Percentiles rank a stretch among this genome's conserved stretches.
Conservation (phyloP, 2,113 vertebrate genomes). For the Todiramphus saurophagus region DNA sequence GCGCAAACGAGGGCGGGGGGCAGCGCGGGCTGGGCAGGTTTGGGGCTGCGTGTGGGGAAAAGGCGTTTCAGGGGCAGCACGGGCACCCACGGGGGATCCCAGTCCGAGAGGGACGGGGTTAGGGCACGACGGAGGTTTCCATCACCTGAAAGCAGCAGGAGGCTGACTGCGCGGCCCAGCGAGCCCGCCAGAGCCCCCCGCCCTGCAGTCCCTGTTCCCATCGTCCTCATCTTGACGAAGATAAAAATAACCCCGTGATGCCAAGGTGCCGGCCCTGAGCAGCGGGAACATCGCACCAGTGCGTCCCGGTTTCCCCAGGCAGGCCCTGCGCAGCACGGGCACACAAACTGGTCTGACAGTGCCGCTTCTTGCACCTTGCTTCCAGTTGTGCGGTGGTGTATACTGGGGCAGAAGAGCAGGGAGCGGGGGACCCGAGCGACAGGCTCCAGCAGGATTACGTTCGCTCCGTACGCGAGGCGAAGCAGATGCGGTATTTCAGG, state of each 20-base stretch:
- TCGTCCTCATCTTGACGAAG: fast-evolving
- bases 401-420: neutral
- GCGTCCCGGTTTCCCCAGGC: neutral
- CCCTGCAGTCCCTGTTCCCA: fast-evolving
- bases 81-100: neutral
- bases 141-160: neutral
- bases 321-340: neutral
- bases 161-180: fast-evolving
- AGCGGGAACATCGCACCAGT: fast-evolving
- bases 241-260: fast-evolving
- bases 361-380: fast-evolving
- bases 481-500: neutral
- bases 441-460: neutral
- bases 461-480: fast-evolving
- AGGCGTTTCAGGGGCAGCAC: neutral
- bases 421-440: fast-evolving
- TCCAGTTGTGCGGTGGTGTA: fast-evolving
- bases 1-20: neutral
- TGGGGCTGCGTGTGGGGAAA: neutral
- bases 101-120: neutral
- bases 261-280: neutral
- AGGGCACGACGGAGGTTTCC: too few species aligned
- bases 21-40: fast-evolving
- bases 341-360: fast-evolving
- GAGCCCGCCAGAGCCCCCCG: neutral